Percentiles rank a stretch among this genome's conserved stretches.
phyloP scores from a whole-genome alignment of 2,797 vertebrate species.

The Taeniopygia guttata region DNA sequence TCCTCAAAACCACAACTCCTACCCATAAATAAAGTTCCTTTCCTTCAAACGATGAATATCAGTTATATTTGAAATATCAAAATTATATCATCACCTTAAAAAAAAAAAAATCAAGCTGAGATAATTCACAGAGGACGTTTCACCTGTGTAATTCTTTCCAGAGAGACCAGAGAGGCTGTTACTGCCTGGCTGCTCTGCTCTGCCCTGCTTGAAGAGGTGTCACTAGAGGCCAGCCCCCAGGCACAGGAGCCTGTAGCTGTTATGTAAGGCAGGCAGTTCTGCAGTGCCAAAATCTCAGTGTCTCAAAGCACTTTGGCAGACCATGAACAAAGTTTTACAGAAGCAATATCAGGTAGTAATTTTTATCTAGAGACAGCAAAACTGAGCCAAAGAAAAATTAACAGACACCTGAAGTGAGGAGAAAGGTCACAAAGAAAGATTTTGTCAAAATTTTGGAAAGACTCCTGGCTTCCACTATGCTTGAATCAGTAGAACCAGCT shows the following conservation, averaged over 20 bases:
- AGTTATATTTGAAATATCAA: not conserved
- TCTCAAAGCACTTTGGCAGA: not conserved
- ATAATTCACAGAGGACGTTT: not conserved
- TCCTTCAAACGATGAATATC: not conserved
- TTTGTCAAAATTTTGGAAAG: conserved; percentile 5
- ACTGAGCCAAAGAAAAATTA: not conserved
- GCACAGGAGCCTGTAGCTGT: not conserved
- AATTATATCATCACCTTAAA: not conserved
- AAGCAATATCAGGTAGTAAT: not conserved
- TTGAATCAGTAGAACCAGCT: not conserved
- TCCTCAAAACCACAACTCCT: not conserved
- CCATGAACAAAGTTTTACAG: not conserved
- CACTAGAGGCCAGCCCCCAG: not conserved
- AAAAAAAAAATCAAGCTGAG: not conserved
- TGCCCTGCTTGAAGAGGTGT: not conserved
- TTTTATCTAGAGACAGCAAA: conserved; percentile 14
- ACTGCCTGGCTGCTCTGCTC: not conserved
- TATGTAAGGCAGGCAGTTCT: not conserved
- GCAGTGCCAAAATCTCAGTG: not conserved
- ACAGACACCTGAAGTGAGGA: not conserved
- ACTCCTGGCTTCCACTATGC: not conserved
- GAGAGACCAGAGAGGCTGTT: not conserved
- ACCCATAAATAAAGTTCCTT: not conserved
- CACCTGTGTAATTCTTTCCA: not conserved
- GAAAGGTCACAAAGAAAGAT: not conserved